Evolutionary conservation across 1,140 invertebrate species (phyloP).

Genomic region (Meloidogyne exigua): DNA sequence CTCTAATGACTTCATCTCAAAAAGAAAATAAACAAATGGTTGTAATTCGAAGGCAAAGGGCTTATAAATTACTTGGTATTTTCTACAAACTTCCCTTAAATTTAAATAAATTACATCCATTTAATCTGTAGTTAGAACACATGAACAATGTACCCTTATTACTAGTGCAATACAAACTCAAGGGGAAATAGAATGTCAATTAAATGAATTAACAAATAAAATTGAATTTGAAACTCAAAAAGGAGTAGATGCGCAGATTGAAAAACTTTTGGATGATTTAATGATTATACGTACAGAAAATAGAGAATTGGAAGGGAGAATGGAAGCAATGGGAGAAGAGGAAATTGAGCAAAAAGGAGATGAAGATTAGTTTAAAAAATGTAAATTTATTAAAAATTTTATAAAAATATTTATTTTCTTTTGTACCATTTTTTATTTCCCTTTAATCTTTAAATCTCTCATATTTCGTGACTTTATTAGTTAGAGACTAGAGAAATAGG

Average conservation of each 20-base stretch:
- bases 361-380: too few species aligned
- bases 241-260: slow-evolving; percentile 34
- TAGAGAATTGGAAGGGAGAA: slow-evolving; percentile 15
- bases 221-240: slow-evolving; percentile 37
- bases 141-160: slow-evolving; percentile 36
- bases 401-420: too few species aligned
- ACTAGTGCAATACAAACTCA: slow-evolving; percentile 27
- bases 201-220: slow-evolving; percentile 29
- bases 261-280: slow-evolving; percentile 37
- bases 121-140: slow-evolving; percentile 20
- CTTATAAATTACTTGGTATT: slow-evolving; percentile 36
- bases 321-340: neutral
- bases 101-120: neutral
- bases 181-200: slow-evolving; percentile 30
- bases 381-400: too few species aligned
- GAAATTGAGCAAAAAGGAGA: neutral
- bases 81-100: neutral
- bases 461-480: too few species aligned
- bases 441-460: too few species aligned
- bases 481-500: too few species aligned
- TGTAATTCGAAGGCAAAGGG: slow-evolving; percentile 24
- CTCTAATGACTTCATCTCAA: neutral
- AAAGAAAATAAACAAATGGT: neutral
- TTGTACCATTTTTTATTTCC: too few species aligned
- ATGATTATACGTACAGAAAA: slow-evolving; percentile 33